These are phyloP conservation scores for Drosophila nr. fundita DNA, from an alignment of 2,888 invertebrate genomes.

Conservation along the genomic window DNA sequence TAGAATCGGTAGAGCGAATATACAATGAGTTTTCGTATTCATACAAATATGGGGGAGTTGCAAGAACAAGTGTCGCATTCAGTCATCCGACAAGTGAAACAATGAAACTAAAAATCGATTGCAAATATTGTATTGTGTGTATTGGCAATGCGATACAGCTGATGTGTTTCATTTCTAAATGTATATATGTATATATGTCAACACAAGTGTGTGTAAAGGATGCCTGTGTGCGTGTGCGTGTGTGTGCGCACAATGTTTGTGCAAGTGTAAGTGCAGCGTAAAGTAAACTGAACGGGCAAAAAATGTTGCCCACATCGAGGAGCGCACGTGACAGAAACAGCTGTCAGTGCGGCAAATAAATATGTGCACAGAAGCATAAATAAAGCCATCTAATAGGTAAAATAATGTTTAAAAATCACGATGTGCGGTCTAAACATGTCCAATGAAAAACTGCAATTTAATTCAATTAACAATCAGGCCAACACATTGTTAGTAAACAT, in stretches of 20 bases:
- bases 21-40: slow-evolving; percentile 13
- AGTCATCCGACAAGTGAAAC: slow-evolving; percentile 54
- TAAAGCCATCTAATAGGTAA: slow-evolving; percentile 34
- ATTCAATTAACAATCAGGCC: slow-evolving; percentile 50
- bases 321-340: slow-evolving; percentile 35
- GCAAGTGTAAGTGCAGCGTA: slow-evolving; percentile 41
- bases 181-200: slow-evolving; percentile 14
- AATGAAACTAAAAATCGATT: slow-evolving; percentile 73
- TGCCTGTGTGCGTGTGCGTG: background rate
- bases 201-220: background rate
- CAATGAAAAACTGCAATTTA: slow-evolving; percentile 43
- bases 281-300: slow-evolving; percentile 37
- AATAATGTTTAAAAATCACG: slow-evolving; percentile 21
- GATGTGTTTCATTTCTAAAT: slow-evolving; percentile 44
- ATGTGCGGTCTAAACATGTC: slow-evolving; percentile 5
- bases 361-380: slow-evolving; percentile 20
- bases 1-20: background rate
- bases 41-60: slow-evolving; percentile 30
- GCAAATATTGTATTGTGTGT: slow-evolving; percentile 53
- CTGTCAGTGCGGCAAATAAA: slow-evolving; percentile 48
- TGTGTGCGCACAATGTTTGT: slow-evolving; percentile 20
- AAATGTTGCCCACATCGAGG: slow-evolving; percentile 29
- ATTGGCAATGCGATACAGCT: slow-evolving; percentile 34
- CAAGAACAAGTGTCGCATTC: slow-evolving; percentile 47
- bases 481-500: slow-evolving; percentile 2